Base-by-base conservation (phyloP, 2,888 invertebrate genomes). In the Acholoe squamosa region DNA sequence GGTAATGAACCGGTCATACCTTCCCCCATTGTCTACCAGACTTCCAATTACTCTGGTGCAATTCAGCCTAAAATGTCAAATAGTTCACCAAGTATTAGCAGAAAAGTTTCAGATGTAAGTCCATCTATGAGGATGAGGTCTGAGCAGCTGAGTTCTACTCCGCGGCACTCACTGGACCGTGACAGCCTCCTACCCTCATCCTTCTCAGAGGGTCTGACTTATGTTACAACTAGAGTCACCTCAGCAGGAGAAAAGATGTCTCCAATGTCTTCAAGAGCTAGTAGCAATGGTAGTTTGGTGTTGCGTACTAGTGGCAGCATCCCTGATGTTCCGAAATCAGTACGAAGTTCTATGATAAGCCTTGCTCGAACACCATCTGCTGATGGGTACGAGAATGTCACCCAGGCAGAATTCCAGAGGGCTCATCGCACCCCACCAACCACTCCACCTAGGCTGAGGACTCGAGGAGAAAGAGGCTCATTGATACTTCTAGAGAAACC, bases 361-460 rank as follows among this genome's bases (percentile, higher is more conserved):
- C 43, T 80, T 14, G 33, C n/a, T 1, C 80, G 80, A 16, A 80
- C 80, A 16, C 80, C 80, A 19, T 80, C 80, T 0, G 80, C n/a
- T 33, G 43, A 80, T 34, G 80, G 80, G 3, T 80, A 80, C 33
- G 80, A 80, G 25, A 80, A 80, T 34, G 80, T 80, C 33, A n/a
- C 80, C 12, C 80, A 80, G 25, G 33, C 34, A 3, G 80, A 80
- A 19, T 43, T 80, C n/a, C 34, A 34, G 43, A 1, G 80, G 34
- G 43, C 43, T 0, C 33, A 80, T 34, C 80, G 33, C 31, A 14
- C 80, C 34, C 80, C 19, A 22, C 34, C 33, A 5, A 7, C 80
- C 33, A 80, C 43, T 3, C 80, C 80, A 0, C 80, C 80, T 3
- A 3, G 80, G 43, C 16, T 76, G 25, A 0, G 76, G 1, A 7